Percentiles rank a stretch among this genome's conserved stretches.
phyloP scores from a whole-genome alignment of 2,113 vertebrate species.

The Theristicus caerulescens region DNA sequence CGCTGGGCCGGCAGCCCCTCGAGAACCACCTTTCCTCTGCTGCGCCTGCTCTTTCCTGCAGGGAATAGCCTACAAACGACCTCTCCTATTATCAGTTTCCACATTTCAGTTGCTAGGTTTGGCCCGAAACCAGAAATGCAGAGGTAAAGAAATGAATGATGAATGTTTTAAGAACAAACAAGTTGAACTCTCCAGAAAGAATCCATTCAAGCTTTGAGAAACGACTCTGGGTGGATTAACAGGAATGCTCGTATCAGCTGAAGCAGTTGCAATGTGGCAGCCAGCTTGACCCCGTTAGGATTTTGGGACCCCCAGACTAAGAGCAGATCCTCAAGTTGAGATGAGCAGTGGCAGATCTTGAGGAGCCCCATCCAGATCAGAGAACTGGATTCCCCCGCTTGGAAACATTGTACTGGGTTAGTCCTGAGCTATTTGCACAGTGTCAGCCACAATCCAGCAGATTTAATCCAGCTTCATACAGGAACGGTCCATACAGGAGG shows the following conservation, averaged over 20 bases:
- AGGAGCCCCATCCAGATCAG: too few relatives aligned
- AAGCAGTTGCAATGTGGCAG: fast-evolving
- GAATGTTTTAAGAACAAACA: background rate
- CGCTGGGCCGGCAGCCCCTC: background rate
- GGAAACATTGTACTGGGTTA: background rate
- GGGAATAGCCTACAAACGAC: background rate
- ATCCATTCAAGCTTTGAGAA: background rate
- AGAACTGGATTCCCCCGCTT: background rate
- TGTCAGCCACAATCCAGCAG: background rate
- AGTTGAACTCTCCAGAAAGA: background rate
- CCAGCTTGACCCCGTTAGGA: fast-evolving
- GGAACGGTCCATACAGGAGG: background rate
- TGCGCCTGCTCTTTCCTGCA: background rate
- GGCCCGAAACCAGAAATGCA: background rate
- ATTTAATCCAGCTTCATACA: background rate
- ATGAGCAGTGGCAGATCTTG: background rate
- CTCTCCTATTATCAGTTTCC: background rate
- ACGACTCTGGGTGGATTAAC: fast-evolving
- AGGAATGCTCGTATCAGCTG: fast-evolving
- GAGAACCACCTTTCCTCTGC: background rate
- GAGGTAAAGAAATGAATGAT: background rate
- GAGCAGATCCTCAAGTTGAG: background rate
- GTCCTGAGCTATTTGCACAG: background rate
- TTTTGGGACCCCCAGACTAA: background rate
- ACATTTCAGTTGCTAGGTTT: background rate